These are phyloP conservation scores for Plecotus auritus DNA, from an alignment of 2,113 vertebrate species.

Conservation along the genomic window DNA sequence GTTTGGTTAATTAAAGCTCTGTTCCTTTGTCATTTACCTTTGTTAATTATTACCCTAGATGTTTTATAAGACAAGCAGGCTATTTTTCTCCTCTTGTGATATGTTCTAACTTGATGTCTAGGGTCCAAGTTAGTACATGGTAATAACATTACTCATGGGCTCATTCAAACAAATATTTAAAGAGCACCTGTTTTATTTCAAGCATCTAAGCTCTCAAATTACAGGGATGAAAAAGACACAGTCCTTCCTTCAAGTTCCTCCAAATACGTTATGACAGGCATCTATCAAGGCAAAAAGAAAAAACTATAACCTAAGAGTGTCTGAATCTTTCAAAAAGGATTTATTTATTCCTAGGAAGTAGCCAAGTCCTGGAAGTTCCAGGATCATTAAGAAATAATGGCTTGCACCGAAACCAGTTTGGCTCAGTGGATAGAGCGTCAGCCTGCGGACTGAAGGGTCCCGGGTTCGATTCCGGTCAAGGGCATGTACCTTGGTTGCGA, in stretches of 20 bases:
- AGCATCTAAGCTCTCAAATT: background rate
- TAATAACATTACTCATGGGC: background rate
- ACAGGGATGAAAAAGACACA: background rate
- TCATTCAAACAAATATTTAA: background rate
- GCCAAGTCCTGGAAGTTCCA: background rate
- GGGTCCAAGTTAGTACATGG: background rate
- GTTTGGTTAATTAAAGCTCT: background rate
- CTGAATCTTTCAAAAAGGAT: background rate
- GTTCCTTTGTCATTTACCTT: background rate
- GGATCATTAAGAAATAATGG: background rate
- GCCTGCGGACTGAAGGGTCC: too few relatives aligned
- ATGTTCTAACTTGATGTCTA: background rate
- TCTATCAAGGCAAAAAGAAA: background rate
- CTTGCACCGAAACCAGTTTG: background rate
- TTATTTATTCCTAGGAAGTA: background rate
- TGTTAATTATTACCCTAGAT: background rate
- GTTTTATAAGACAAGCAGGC: background rate
- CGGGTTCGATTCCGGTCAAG: too few relatives aligned
- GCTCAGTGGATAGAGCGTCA: too few relatives aligned
- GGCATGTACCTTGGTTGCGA: too few relatives aligned
- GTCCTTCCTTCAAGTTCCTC: background rate
- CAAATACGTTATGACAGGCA: fast-evolving
- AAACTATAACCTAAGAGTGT: background rate
- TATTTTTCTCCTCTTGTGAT: background rate
- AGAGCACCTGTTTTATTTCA: background rate